Evolutionary conservation across 2,888 invertebrate genomes (phyloP).

Genomic region (Habroteleia sp.): DNA sequence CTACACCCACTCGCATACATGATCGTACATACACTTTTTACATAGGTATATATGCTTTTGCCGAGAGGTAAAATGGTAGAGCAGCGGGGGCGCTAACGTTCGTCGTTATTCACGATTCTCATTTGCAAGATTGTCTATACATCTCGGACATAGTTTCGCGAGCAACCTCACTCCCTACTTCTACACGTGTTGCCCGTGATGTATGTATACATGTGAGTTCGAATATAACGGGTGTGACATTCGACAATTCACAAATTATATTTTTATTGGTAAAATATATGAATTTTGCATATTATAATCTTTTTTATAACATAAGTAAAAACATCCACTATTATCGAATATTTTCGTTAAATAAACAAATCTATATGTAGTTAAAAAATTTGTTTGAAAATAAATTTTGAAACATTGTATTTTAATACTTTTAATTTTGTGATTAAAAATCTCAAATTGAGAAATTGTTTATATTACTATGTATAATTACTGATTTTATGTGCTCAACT

Average conservation of each 20-base stretch:
- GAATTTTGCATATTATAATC: no score
- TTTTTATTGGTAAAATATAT: no score
- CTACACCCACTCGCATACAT: conserved; percentile 59
- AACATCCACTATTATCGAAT: no score
- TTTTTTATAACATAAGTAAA: no score
- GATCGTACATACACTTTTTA: conserved; percentile 64
- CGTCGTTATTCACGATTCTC: conserved; percentile 79
- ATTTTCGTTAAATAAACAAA: no score
- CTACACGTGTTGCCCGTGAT: conserved; percentile 57
- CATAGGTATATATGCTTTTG: conserved; percentile 61
- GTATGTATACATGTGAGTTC: conserved; percentile 59
- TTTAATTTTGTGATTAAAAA: no score
- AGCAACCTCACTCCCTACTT: conserved; percentile 68
- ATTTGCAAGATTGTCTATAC: conserved; percentile 80
- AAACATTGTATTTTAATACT: no score
- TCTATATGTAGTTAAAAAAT: no score
- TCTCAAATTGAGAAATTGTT: no score
- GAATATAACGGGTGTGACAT: conserved; percentile 62
- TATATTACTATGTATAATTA: no score
- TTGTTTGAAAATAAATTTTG: no score
- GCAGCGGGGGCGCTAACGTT: conserved; percentile 76
- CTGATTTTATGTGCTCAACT: no score
- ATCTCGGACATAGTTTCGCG: conserved; percentile 74
- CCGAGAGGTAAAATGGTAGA: conserved; percentile 62
- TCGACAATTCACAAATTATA: conserved; percentile 59